Percentiles rank a stretch among this genome's conserved stretches.
Conservation (phyloP, 1,140 invertebrate species). For the Apis cerana region DNA sequence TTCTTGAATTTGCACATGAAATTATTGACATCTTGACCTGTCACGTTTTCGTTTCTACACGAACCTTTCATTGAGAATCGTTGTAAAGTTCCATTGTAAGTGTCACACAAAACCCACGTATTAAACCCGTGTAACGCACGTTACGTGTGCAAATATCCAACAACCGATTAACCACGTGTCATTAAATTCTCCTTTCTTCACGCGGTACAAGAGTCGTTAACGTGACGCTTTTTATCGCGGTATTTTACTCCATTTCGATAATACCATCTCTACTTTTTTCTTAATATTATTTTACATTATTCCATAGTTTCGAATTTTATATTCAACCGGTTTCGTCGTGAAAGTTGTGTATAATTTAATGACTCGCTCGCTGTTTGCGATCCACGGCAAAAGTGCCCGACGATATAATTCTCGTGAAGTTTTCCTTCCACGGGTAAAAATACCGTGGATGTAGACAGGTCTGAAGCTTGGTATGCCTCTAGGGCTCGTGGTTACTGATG, state of each 20-base stretch:
- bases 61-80: not conserved
- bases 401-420: constrained; percentile 4
- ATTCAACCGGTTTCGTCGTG: no score
- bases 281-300: not conserved
- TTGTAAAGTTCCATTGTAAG: not conserved
- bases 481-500: constrained; percentile 30
- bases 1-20: not conserved
- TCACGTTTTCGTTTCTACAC: not conserved
- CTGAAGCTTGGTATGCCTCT: constrained; percentile 22
- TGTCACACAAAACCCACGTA: not conserved
- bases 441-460: not conserved
- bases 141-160: not conserved
- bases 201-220: not conserved
- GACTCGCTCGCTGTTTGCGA: not conserved
- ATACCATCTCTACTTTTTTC: no score
- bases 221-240: not conserved
- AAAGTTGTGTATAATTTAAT: not conserved
- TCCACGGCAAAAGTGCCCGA: constrained; percentile 18
- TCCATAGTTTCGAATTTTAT: not conserved
- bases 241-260: not conserved
- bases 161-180: constrained; percentile 38
- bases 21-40: constrained; percentile 6
- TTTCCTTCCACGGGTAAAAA: constrained; percentile 19
- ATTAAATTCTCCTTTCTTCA: constrained; percentile 20
- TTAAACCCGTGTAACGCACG: not conserved